Conservation (phyloP, 1,140 invertebrate species). For the Parapsyche elsis region DNA sequence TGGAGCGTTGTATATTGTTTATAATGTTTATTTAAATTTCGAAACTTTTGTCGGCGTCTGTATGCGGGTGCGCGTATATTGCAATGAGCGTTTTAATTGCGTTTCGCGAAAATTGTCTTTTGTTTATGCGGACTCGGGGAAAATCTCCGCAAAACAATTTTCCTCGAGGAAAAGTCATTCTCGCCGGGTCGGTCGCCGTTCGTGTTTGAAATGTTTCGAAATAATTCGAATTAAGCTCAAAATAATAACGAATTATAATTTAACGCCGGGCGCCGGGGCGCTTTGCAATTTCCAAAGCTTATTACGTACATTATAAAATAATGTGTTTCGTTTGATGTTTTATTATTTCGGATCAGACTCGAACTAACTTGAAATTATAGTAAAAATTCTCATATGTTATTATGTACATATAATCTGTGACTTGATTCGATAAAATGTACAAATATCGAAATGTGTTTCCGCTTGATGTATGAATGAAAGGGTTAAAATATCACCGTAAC, state of each 20-base stretch:
- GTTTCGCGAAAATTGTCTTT: conserved; percentile 3
- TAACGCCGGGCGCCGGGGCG: background rate
- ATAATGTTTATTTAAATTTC: too few species aligned
- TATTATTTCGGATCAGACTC: too few species aligned
- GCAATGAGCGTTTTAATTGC: conserved; percentile 1
- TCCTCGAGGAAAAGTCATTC: conserved; percentile 1
- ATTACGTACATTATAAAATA: too few species aligned
- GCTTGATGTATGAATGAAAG: too few species aligned
- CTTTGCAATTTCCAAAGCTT: background rate
- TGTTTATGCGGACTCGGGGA: background rate
- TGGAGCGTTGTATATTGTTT: too few species aligned
- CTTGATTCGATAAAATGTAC: too few species aligned
- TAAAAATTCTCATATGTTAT: too few species aligned
- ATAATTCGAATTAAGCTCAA: background rate
- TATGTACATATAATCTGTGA: too few species aligned
- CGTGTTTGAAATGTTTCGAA: background rate
- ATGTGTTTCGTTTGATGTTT: too few species aligned
- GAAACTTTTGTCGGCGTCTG: background rate
- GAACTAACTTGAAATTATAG: too few species aligned
- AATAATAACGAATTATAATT: conserved; percentile 18
- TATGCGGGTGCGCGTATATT: background rate
- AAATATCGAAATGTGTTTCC: too few species aligned
- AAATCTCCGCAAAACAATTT: conserved; percentile 17
- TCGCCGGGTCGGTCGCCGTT: background rate
- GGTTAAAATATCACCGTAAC: too few species aligned